Conservation (phyloP, 1,140 invertebrate genomes). For the Himalopsyche phryganea region DNA sequence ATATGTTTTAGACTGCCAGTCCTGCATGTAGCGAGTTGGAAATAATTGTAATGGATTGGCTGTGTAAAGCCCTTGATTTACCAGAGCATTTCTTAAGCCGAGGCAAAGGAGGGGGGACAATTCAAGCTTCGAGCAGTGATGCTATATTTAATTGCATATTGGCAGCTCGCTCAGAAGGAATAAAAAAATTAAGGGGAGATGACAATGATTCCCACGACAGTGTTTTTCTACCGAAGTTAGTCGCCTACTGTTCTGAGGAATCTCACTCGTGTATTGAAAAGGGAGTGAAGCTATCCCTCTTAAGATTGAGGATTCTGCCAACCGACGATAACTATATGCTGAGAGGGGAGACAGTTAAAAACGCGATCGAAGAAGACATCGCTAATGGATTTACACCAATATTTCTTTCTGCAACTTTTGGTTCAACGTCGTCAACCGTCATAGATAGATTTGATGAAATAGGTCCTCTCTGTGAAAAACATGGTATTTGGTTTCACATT, state of each 20-base stretch:
- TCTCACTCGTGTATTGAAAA: conserved; percentile 94
- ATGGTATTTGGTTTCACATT: conserved; percentile 68
- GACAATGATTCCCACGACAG: conserved; percentile 55
- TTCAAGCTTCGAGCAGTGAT: conserved; percentile 80
- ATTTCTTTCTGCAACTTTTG: conserved; percentile 77
- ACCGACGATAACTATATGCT: conserved; percentile 79
- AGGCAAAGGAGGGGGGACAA: conserved; percentile 72
- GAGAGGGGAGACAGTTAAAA: conserved; percentile 66
- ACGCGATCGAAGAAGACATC: conserved; percentile 73
- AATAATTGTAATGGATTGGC: conserved; percentile 69
- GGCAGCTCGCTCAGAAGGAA: conserved; percentile 71
- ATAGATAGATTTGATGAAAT: conserved; percentile 81
- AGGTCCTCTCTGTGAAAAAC: conserved; percentile 71
- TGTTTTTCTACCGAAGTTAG: conserved; percentile 77
- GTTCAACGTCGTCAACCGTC: conserved; percentile 78
- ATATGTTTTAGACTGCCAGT: conserved; percentile 59
- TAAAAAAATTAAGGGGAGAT: conserved; percentile 61
- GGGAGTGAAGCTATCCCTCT: conserved; percentile 86
- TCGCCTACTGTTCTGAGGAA: conserved; percentile 77
- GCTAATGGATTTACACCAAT: conserved; percentile 81
- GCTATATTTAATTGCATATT: conserved; percentile 82
- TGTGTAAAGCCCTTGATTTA: conserved; percentile 57
- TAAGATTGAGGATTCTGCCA: conserved; percentile 84
- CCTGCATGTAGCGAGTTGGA: conserved; percentile 84
- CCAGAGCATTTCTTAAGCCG: conserved; percentile 54